Evolutionary conservation across 2,797 vertebrate species (phyloP).

Genomic region (Glossophaga mutica): DNA sequence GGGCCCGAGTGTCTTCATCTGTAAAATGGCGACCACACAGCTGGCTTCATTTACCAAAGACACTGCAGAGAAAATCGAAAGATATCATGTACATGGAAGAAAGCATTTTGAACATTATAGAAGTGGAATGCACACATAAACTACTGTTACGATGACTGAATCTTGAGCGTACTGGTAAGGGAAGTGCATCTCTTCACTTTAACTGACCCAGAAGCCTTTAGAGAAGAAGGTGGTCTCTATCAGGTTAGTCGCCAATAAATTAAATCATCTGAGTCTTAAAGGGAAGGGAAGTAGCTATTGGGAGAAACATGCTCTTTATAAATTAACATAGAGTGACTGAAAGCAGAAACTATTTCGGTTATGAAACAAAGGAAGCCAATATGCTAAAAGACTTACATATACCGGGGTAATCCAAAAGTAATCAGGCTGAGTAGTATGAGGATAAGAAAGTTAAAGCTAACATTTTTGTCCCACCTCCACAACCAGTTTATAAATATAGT

Average conservation of each 20-base stretch:
- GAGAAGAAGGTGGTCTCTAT: slow-evolving; percentile 14
- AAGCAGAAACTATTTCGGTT: slow-evolving; percentile 31
- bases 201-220: not conserved
- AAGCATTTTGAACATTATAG: not conserved
- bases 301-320: not conserved
- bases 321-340: slow-evolving; percentile 7
- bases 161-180: not conserved
- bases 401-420: not conserved
- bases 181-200: not conserved
- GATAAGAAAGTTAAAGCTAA: slow-evolving; percentile 29
- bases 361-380: slow-evolving; percentile 43
- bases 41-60: not conserved
- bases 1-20: not conserved
- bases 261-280: slow-evolving; percentile 22
- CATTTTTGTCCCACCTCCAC: slow-evolving; percentile 17
- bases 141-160: not conserved
- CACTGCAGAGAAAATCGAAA: not conserved
- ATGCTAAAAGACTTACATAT: slow-evolving; percentile 2
- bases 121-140: not conserved
- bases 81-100: not conserved
- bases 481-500: not conserved
- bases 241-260: not conserved
- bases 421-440: not conserved
- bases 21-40: not conserved
- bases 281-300: not conserved